Base-by-base conservation (phyloP, 2,888 invertebrate genomes). In the Litoditis marina region DNA sequence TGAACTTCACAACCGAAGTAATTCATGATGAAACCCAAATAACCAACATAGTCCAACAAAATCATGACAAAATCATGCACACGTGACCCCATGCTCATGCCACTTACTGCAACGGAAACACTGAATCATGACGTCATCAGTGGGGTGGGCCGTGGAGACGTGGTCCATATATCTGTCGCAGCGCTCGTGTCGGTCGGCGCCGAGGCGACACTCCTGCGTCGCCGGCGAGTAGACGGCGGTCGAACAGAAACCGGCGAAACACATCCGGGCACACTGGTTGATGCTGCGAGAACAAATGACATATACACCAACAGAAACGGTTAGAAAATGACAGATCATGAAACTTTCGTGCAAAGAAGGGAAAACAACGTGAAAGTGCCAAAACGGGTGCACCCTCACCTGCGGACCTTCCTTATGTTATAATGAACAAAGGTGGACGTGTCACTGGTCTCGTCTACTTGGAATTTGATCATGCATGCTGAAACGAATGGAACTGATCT, bases 381-480 rank as follows among this genome's bases (percentile, higher is more conserved):
- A 32, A 51, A 8, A 27, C 3, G 46, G 31, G 55, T 49, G 36
- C 47, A 47, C 49, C 44, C 67, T 68, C 62, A 73, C 75, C 70
- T 76, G 47, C 68, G 71, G 39, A 68, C 72, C 13, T 53, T 66
- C 39, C 69, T 67, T 30, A 71, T 63, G 36, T 66, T 60, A 56
- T 72, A 71, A 57, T 67, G 60, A 11, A 69, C 70, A 42, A 71
- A 73, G 44, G 62, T 66, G 27, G 63, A 54, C 30, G 65, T 54
- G 34, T 61, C 62, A 31, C 68, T 52, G 25, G 63, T 53, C 25
- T 68, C 68, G 56, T 68, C 71, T 54, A 77, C 78, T 79, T 80
- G 78, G 76, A 78, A 80, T 42, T 78, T 78, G 58, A 80, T 78
- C 62, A 76, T 66, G 59, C 80, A 80, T 30, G 78, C 80, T 80